Conservation (phyloP, 1,140 invertebrate genomes). For the Drosophila varians region DNA sequence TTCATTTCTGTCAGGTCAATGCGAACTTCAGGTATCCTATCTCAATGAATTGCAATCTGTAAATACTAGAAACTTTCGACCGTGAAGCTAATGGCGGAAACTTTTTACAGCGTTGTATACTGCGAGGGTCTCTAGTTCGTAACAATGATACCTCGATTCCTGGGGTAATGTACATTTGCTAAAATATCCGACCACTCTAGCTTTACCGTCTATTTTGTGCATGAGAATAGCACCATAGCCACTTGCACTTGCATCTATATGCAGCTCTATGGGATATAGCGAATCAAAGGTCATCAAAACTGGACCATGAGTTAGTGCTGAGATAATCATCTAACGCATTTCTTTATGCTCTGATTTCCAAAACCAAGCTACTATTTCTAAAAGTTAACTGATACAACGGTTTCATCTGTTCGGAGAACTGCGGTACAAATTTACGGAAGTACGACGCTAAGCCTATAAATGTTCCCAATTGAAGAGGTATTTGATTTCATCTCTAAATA, state of each 20-base stretch:
- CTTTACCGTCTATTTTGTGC: conserved; percentile 1
- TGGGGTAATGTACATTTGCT: conserved; percentile 1
- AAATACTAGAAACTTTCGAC: too few relatives aligned
- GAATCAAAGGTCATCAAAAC: conserved; percentile 21
- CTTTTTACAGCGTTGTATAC: conserved; percentile 3
- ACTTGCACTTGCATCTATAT: too few relatives aligned
- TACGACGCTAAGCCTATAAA: too few relatives aligned
- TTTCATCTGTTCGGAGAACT: conserved; percentile 1
- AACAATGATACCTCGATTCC: neutral
- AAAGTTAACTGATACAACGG: neutral
- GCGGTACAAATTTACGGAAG: neutral
- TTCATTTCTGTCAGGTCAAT: too few relatives aligned
- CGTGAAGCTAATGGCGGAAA: too few relatives aligned
- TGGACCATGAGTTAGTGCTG: conserved; percentile 6
- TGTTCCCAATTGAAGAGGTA: too few relatives aligned
- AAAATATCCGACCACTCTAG: conserved; percentile 6
- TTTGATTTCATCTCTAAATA: too few relatives aligned
- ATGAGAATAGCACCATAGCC: too few relatives aligned
- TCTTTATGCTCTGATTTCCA: conserved; percentile 16
- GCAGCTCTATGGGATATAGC: too few relatives aligned
- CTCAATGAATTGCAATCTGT: neutral
- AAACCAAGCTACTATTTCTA: neutral
- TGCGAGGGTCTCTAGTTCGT: neutral
- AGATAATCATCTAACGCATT: conserved; percentile 11
- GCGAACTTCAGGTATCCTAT: conserved; percentile 5